Evolutionary conservation across 2,797 vertebrate species (phyloP).

Genomic region (Centropyge bicolor): DNA sequence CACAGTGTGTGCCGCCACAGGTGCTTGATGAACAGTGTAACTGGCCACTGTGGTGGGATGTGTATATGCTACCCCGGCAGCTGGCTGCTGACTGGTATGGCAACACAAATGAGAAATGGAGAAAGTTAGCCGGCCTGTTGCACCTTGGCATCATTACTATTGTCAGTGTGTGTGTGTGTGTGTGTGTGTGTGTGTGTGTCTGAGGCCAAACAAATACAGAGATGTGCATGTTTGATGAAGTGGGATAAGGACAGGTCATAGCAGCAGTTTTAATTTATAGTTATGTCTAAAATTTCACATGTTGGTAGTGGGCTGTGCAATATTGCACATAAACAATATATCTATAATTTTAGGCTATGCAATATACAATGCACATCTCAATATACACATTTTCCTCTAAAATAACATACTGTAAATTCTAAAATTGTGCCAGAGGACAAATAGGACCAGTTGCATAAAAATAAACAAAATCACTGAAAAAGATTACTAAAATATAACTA

Average conservation of each 20-base stretch:
- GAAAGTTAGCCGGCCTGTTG: not conserved
- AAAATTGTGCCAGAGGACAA: too few relatives aligned
- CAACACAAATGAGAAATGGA: constrained; percentile 36
- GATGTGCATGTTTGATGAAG: too few relatives aligned
- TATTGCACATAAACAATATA: too few relatives aligned
- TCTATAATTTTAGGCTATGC: too few relatives aligned
- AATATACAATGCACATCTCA: too few relatives aligned
- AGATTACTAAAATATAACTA: too few relatives aligned
- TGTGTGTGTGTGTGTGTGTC: not conserved
- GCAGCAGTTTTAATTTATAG: not conserved
- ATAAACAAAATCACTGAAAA: too few relatives aligned
- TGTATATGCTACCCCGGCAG: constrained; percentile 96
- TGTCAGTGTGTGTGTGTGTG: not conserved
- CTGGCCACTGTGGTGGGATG: constrained; percentile 99
- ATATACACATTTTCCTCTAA: too few relatives aligned
- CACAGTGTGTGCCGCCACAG: constrained; percentile 95
- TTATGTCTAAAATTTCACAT: not conserved
- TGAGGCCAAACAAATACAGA: too few relatives aligned
- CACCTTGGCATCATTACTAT: not conserved
- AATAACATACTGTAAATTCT: too few relatives aligned
- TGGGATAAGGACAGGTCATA: not conserved
- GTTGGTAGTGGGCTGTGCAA: too few relatives aligned
- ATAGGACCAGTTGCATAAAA: too few relatives aligned
- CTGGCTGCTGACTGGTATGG: constrained; percentile 92
- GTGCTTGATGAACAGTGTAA: constrained; percentile 98